Percentiles rank a stretch among this genome's conserved stretches.
Conservation (phyloP, 2,888 invertebrate species). For the Colostygia pectinataria region DNA sequence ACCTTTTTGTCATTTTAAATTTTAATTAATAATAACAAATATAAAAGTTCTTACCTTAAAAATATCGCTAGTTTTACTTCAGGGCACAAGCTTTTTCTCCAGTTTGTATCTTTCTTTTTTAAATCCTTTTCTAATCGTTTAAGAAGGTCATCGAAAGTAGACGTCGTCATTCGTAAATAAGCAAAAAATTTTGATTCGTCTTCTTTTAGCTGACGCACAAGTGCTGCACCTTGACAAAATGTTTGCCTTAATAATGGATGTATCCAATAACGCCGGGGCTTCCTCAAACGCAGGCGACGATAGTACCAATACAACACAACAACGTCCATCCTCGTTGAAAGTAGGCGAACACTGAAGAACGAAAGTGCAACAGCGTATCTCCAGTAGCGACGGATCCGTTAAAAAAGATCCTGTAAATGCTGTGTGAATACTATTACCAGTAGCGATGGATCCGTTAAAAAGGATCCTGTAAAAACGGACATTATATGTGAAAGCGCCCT, state of each 20-base stretch:
- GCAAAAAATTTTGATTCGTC: constrained; percentile 31
- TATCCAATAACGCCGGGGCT: constrained; percentile 36
- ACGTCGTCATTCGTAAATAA: constrained; percentile 27
- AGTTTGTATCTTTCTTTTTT: constrained; percentile 29
- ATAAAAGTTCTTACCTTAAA: constrained; percentile 25
- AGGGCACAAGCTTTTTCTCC: constrained; percentile 29
- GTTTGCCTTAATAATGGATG: constrained; percentile 33
- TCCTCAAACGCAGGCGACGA: constrained; percentile 34
- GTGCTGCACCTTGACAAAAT: constrained; percentile 27
- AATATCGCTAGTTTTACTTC: constrained; percentile 25
- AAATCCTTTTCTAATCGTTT: constrained; percentile 33
- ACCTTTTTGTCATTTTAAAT: constrained; percentile 22
- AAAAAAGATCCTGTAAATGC: neutral
- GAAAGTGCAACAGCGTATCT: too few relatives aligned
- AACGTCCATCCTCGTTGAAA: too few relatives aligned
- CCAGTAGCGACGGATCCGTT: too few relatives aligned
- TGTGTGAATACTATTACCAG: neutral
- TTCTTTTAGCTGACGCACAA: constrained; percentile 31
- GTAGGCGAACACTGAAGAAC: too few relatives aligned
- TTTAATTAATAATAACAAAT: constrained; percentile 21
- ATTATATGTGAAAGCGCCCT: neutral
- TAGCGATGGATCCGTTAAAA: neutral
- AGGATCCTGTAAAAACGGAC: constrained; percentile 1
- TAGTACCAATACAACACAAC: constrained; percentile 37
- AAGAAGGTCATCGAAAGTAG: constrained; percentile 31